A percentile compares a stretch with the other conserved stretches of the same genome.
Evolutionary conservation across 2,888 invertebrate species (phyloP).

Genomic region (Metellina segmentata): DNA sequence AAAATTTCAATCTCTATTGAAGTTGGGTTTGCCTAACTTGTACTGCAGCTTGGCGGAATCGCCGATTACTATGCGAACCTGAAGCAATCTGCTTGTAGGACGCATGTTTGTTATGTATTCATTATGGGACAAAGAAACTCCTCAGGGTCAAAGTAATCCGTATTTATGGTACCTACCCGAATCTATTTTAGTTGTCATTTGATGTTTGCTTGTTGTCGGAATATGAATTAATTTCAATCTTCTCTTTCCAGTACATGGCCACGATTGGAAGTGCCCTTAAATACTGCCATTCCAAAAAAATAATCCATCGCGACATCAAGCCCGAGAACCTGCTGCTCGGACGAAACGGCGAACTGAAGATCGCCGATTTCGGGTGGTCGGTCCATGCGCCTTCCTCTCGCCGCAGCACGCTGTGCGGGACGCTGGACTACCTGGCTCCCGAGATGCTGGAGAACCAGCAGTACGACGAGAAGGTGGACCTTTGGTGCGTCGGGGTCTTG

Average conservation of each 20-base stretch:
- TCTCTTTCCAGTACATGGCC: slow-evolving; percentile 80
- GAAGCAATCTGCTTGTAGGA: too few species aligned
- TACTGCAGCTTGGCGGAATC: too few species aligned
- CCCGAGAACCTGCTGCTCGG: slow-evolving; percentile 96
- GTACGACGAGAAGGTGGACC: slow-evolving; percentile 93
- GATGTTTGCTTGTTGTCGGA: too few species aligned
- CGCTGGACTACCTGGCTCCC: slow-evolving; percentile 96
- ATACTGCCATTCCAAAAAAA: slow-evolving; percentile 82
- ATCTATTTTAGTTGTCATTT: too few species aligned
- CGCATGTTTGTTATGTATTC: too few species aligned
- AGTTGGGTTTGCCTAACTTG: too few species aligned
- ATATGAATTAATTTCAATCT: neutral
- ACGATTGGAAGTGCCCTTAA: slow-evolving; percentile 81
- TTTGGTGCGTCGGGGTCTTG: slow-evolving; percentile 97
- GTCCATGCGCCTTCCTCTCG: slow-evolving; percentile 90
- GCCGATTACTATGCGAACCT: too few species aligned
- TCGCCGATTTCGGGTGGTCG: slow-evolving; percentile 99
- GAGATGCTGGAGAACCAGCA: slow-evolving; percentile 95
- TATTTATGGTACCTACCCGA: too few species aligned
- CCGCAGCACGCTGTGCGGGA: slow-evolving; percentile 95
- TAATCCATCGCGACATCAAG: slow-evolving; percentile 90
- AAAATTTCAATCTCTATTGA: too few species aligned
- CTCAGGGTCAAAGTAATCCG: too few species aligned
- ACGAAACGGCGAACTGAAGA: slow-evolving; percentile 89
- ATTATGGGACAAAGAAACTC: too few species aligned